phyloP scores from a whole-genome alignment of 2,113 vertebrate genomes.

The Periophthalmus modestus region DNA sequence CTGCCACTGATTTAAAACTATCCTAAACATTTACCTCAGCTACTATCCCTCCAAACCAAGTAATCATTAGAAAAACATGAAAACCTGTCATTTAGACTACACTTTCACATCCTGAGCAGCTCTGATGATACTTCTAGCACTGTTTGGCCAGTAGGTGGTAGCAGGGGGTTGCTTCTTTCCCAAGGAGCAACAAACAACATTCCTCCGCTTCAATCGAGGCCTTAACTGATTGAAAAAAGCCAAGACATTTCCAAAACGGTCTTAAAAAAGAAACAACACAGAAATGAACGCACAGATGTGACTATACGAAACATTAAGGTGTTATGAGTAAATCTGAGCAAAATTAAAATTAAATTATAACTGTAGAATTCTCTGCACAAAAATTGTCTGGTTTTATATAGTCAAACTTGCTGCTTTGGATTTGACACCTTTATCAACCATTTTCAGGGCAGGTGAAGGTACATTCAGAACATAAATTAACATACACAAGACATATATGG shows the following conservation, averaged over 20 bases:
- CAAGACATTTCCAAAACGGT: slow-evolving; percentile 9
- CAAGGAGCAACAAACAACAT: slow-evolving; percentile 44
- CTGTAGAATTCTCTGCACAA: too few species aligned
- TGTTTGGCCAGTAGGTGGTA: slow-evolving; percentile 56
- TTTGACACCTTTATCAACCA: neutral
- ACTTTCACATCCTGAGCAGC: too few species aligned
- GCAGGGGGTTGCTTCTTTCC: slow-evolving; percentile 39
- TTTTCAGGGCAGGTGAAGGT: neutral
- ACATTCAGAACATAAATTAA: slow-evolving; percentile 21
- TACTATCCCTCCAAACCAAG: too few species aligned
- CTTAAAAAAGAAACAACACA: neutral
- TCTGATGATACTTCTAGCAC: too few species aligned
- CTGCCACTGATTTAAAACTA: too few species aligned
- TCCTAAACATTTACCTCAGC: too few species aligned
- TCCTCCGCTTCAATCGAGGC: slow-evolving; percentile 1
- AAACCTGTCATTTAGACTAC: too few species aligned
- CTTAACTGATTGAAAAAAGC: slow-evolving; percentile 15
- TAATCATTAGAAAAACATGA: too few species aligned
- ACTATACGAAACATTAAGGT: neutral
- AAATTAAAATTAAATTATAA: too few species aligned
- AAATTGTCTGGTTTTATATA: neutral
- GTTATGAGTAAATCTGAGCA: too few species aligned
- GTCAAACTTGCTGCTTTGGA: neutral
- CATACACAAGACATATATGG: slow-evolving; percentile 26
- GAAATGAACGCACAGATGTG: neutral